Evolutionary conservation across 1,140 invertebrate genomes (phyloP).

Genomic region (Diuraphis noxia): DNA sequence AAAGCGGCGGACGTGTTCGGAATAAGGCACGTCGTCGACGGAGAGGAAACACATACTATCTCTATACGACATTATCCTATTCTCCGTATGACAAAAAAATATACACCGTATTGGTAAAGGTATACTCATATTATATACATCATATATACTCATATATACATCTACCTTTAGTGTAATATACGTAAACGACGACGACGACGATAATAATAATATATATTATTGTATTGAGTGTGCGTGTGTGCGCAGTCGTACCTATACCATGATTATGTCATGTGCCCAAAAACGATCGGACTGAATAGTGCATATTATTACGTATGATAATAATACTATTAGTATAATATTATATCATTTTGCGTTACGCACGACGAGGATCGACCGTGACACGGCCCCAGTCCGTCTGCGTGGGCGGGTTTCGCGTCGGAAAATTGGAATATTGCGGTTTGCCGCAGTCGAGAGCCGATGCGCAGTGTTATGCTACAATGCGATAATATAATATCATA

Average conservation of each 20-base stretch:
- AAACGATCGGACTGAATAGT: not conserved
- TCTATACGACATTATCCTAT: not conserved
- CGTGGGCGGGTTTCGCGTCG: not conserved
- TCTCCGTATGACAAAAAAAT: not conserved
- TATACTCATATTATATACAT: not conserved
- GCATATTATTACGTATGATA: not conserved
- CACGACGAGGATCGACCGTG: not conserved
- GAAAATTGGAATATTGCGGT: not conserved
- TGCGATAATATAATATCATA: not conserved
- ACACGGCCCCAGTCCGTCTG: not conserved
- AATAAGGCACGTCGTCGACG: not conserved
- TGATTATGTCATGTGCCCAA: not conserved
- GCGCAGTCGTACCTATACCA: not conserved
- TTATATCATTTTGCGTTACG: not conserved
- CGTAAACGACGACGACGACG: not conserved
- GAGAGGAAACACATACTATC: not conserved
- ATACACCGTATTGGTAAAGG: not conserved
- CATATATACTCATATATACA: too few species aligned
- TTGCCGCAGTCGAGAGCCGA: not conserved
- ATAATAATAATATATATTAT: not conserved
- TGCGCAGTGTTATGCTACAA: not conserved
- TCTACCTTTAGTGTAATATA: too few species aligned
- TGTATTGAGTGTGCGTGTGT: too few species aligned
- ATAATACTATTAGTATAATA: not conserved
- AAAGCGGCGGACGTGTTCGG: constrained; percentile 50